Evolutionary conservation across 2,113 vertebrate genomes (phyloP).

Genomic region (human (Homo sapiens)): GRCh38 chr1:2144001-2144500

Average conservation of each 20-base stretch:
- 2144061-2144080: neutral
- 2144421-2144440: neutral
- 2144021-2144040: neutral
- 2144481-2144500: rapidly evolving
- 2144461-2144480: rapidly evolving
- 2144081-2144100: rapidly evolving
- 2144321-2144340: constrained; percentile 98
- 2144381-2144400: neutral
- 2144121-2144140: rapidly evolving
- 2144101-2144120: rapidly evolving
- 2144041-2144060: rapidly evolving
- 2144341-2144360: constrained; percentile 85
- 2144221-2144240: constrained; percentile 98
- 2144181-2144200: neutral
- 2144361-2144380: rapidly evolving
- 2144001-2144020: too few species aligned
- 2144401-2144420: neutral
- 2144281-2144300: constrained; percentile 99
- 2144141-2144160: neutral
- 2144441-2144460: neutral
- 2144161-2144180: too few species aligned
- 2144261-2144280: constrained; percentile 99
- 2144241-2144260: constrained; percentile 97
- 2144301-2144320: constrained; percentile 95
- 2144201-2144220: constrained; percentile 92